Evolutionary conservation across 2,888 invertebrate species (phyloP).

Genomic region (Dynastes grantii): DNA sequence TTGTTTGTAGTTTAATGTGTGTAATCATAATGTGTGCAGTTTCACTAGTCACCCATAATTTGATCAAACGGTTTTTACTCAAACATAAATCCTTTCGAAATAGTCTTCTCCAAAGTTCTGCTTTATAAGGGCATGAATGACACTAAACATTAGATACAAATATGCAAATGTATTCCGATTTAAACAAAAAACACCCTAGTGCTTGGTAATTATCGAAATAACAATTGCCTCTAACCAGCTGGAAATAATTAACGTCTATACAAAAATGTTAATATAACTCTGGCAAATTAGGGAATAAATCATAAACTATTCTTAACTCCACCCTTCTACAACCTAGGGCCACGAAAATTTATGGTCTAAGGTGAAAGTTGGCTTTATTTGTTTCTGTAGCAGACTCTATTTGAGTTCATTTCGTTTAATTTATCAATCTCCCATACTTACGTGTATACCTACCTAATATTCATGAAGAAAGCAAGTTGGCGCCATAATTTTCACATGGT

Average conservation of each 20-base stretch:
- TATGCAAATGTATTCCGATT: too few species aligned
- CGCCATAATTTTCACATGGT: constrained; percentile 46
- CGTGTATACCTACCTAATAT: constrained; percentile 27
- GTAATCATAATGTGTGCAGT: too few species aligned
- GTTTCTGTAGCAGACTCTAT: constrained; percentile 5
- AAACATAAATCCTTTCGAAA: too few species aligned
- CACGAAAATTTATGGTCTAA: constrained; percentile 17
- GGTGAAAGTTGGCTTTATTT: constrained; percentile 1
- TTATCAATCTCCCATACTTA: constrained; percentile 29
- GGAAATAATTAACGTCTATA: neutral
- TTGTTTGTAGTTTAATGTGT: too few species aligned
- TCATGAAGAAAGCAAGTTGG: constrained; percentile 36
- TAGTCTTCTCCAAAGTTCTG: too few species aligned
- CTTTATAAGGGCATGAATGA: too few species aligned
- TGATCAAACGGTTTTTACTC: too few species aligned
- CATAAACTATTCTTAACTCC: constrained; percentile 7
- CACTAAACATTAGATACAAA: too few species aligned
- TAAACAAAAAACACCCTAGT: neutral
- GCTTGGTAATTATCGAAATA: neutral
- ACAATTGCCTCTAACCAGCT: neutral
- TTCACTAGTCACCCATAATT: too few species aligned
- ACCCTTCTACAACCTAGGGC: neutral
- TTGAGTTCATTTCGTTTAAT: constrained; percentile 4
- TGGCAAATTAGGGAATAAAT: constrained; percentile 21
- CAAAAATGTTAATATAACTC: constrained; percentile 14